A percentile compares a stretch with the other conserved stretches of the same genome.
phyloP scores from a whole-genome alignment of 2,113 vertebrate genomes.

The Clinocottus analis region DNA sequence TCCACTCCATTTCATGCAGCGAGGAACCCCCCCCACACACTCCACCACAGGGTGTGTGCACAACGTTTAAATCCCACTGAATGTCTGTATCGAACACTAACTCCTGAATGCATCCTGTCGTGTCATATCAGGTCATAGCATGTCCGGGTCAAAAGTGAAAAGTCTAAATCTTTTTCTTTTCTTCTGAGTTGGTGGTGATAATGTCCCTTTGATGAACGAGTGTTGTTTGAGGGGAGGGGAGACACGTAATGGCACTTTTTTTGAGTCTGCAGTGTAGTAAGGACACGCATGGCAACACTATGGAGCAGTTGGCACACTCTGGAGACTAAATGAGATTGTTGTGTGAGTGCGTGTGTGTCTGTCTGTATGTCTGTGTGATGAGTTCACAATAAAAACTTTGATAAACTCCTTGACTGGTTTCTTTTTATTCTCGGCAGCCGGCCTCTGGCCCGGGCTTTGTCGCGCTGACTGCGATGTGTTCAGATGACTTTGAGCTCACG shows the following conservation, averaged over 20 bases:
- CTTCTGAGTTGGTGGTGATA: background rate
- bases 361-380: constrained; percentile 32
- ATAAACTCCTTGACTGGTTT: constrained; percentile 22
- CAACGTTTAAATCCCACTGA: constrained; percentile 9
- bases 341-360: constrained; percentile 23
- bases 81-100: constrained; percentile 50
- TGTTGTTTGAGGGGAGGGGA: constrained; percentile 24
- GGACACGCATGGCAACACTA: constrained; percentile 64
- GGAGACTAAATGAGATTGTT: constrained; percentile 52
- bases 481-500: background rate
- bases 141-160: too few relatives aligned
- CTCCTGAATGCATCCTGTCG: constrained; percentile 1
- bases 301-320: constrained; percentile 54
- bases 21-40: background rate
- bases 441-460: background rate
- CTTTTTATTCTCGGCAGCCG: background rate
- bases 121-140: too few relatives aligned
- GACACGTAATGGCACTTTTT: constrained; percentile 58
- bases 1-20: constrained; percentile 39
- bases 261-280: constrained; percentile 55
- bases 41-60: constrained; percentile 3
- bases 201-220: constrained; percentile 28
- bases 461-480: background rate
- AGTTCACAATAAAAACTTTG: constrained; percentile 74
- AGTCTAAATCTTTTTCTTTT: too few relatives aligned